These are phyloP conservation scores for Astyanax mexicanus DNA, from an alignment of 2,797 vertebrate species.

Conservation along the genomic window DNA sequence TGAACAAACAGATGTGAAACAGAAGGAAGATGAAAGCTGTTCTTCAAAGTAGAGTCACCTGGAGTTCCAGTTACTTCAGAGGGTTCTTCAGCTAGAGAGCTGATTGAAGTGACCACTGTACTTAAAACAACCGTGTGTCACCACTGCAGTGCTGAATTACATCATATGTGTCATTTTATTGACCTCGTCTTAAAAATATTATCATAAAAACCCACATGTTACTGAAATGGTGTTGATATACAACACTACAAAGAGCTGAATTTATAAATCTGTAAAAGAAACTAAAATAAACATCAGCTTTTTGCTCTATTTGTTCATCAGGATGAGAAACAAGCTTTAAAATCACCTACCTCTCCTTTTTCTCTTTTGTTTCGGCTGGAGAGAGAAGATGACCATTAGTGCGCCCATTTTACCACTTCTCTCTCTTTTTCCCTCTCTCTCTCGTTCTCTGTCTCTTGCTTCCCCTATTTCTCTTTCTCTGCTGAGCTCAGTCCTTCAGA, in stretches of 20 bases:
- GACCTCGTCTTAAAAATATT: no score
- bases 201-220: no score
- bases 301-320: neutral
- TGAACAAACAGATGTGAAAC: neutral
- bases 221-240: no score
- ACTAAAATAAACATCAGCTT: neutral
- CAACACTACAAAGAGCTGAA: neutral
- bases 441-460: conserved; percentile 49
- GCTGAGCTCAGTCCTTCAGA: conserved; percentile 63
- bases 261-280: neutral
- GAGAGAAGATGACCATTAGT: conserved; percentile 76
- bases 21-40: neutral
- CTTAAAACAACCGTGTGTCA: neutral
- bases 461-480: neutral
- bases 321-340: neutral
- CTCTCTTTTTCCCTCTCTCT: conserved; percentile 43
- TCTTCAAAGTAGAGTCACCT: neutral
- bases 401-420: conserved; percentile 65
- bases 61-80: neutral
- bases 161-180: no score
- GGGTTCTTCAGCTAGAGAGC: no score
- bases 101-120: no score
- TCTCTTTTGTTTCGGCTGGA: conserved; percentile 74
- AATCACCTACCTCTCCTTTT: conserved; percentile 71
- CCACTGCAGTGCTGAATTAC: neutral